Percentiles rank a stretch among this genome's conserved stretches.
phyloP scores from a whole-genome alignment of 1,140 invertebrate genomes.

The Trachelipus rathkii region DNA sequence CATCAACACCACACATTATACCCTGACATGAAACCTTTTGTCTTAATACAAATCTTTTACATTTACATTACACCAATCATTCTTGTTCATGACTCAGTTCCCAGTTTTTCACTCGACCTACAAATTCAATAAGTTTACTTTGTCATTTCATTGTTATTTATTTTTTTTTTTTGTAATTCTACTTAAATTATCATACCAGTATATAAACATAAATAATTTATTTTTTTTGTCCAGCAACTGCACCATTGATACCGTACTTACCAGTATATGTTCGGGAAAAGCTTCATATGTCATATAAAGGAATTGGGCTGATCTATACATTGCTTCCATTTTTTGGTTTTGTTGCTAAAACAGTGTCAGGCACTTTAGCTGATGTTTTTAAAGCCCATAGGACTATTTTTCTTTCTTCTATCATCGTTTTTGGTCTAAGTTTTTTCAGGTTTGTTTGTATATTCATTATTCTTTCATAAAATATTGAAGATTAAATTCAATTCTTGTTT shows the following conservation, averaged over 20 bases:
- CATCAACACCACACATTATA: no score
- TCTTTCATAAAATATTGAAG: neutral
- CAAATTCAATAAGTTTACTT: no score
- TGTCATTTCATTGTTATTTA: no score
- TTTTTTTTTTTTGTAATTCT: no score
- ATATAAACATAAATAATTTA: no score
- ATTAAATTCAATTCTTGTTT: neutral
- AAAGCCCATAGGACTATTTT: neutral
- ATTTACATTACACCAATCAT: no score
- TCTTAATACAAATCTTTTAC: no score
- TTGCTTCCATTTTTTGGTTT: neutral
- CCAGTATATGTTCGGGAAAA: neutral
- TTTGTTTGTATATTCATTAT: no score
- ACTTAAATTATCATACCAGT: no score
- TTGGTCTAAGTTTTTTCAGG: neutral
- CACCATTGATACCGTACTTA: neutral
- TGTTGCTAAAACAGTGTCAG: neutral
- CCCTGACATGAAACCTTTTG: no score
- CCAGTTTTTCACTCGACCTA: no score
- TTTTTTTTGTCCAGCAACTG: neutral
- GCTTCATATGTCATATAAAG: slow-evolving; percentile 9
- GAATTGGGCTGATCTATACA: neutral
- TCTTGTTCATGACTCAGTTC: no score
- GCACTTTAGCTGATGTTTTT: neutral
- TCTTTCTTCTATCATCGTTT: neutral